Evolutionary conservation across 2,888 invertebrate genomes (phyloP).

Genomic region (Torymus texanus): DNA sequence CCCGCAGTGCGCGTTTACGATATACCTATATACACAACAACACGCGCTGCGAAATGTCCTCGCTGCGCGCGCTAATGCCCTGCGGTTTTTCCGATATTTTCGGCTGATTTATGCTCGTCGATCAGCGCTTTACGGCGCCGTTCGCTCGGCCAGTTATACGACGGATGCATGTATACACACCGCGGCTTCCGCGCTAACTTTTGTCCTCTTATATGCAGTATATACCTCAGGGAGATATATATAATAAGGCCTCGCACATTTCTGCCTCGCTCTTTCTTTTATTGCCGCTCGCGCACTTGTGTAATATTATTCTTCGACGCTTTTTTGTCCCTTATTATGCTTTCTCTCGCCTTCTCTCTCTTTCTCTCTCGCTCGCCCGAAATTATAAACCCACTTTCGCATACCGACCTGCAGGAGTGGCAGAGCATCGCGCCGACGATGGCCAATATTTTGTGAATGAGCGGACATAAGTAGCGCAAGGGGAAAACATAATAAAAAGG

Average conservation of each 20-base stretch:
- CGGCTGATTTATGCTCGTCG: conserved; percentile 22
- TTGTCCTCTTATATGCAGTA: conserved; percentile 10
- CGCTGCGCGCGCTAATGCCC: neutral
- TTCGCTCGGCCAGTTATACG: conserved; percentile 3
- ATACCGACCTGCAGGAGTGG: conserved; percentile 1
- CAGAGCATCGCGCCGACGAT: neutral
- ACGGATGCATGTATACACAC: neutral
- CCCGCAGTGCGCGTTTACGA: no score
- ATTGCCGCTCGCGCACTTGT: neutral
- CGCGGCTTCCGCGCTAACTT: conserved; percentile 2
- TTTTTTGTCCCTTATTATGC: no score
- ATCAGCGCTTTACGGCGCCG: neutral
- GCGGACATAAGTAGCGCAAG: conserved; percentile 4
- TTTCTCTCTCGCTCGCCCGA: neutral
- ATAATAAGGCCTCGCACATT: neutral
- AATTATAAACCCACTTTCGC: conserved; percentile 20
- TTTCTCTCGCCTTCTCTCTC: neutral
- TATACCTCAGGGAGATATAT: neutral
- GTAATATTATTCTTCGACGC: neutral
- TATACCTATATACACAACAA: neutral
- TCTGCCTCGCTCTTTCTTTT: conserved; percentile 16
- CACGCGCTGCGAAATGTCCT: neutral
- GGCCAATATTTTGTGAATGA: conserved; percentile 2
- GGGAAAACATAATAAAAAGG: conserved; percentile 4
- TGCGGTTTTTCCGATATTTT: conserved; percentile 16